A percentile compares a stretch with the other conserved stretches of the same genome.
Conservation (phyloP, 2,888 invertebrate species). For the Epinotia demarniana region DNA sequence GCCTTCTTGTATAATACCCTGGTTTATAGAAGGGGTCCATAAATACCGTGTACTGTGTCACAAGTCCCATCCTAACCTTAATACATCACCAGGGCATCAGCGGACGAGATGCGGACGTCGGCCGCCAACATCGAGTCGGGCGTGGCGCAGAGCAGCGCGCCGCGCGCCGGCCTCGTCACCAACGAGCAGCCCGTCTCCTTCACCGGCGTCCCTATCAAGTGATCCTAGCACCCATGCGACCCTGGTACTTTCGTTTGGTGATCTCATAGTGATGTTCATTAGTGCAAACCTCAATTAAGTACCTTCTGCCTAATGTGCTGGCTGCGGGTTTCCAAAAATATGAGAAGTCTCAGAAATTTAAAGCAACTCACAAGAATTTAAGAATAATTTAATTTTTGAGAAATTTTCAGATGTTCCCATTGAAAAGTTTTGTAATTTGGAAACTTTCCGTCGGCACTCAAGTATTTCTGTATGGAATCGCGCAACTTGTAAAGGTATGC, state of each 20-base stretch:
- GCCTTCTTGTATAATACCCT: neutral
- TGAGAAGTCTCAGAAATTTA: too few species aligned
- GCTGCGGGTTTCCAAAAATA: too few species aligned
- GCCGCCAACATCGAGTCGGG: constrained; percentile 83
- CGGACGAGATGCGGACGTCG: constrained; percentile 91
- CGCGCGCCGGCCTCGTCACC: constrained; percentile 90
- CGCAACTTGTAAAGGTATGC: neutral
- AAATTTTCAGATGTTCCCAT: too few species aligned
- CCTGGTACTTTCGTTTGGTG: constrained; percentile 51
- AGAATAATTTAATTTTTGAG: too few species aligned
- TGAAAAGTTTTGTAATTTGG: too few species aligned
- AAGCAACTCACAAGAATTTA: too few species aligned
- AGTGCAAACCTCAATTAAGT: neutral
- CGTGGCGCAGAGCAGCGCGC: constrained; percentile 78
- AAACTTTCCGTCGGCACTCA: too few species aligned
- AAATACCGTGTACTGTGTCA: neutral
- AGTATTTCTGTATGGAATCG: too few species aligned
- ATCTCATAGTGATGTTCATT: constrained; percentile 11
- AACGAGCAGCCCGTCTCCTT: constrained; percentile 93
- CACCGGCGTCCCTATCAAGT: constrained; percentile 86
- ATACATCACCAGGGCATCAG: constrained; percentile 87
- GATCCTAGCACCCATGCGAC: constrained; percentile 54
- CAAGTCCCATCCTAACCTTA: neutral
- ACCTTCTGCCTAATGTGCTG: neutral
- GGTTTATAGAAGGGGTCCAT: neutral